These are phyloP conservation scores for Notothenia coriiceps DNA, from an alignment of 2,113 vertebrate species.

Conservation along the genomic window DNA sequence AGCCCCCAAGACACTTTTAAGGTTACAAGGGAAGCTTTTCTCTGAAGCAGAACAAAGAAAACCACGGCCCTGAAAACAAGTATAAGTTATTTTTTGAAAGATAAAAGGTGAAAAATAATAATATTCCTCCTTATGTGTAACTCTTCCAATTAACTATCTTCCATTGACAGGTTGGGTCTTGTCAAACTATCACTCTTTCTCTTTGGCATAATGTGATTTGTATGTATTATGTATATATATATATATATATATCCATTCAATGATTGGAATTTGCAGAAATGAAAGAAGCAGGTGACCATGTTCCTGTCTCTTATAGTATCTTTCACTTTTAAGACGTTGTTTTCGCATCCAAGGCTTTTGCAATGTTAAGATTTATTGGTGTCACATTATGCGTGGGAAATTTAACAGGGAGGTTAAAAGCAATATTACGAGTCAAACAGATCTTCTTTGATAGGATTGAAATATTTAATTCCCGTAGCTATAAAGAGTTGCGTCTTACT, in stretches of 20 bases:
- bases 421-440: conserved; percentile 10
- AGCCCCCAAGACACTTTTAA: conserved; percentile 17
- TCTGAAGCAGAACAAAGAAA: background rate
- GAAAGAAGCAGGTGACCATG: too few species aligned
- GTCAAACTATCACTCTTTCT: background rate
- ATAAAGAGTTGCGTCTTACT: conserved; percentile 53
- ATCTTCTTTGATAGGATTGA: conserved; percentile 18
- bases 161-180: background rate
- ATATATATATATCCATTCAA: background rate
- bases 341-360: background rate
- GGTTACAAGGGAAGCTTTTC: conserved; percentile 9
- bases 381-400: background rate
- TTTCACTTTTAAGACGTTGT: too few species aligned
- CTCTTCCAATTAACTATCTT: background rate
- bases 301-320: too few species aligned
- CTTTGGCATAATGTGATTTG: background rate
- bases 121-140: background rate
- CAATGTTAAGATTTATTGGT: too few species aligned
- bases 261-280: too few species aligned
- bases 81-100: background rate
- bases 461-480: conserved; percentile 41
- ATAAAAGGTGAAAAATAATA: background rate
- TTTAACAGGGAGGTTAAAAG: background rate
- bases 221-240: background rate
- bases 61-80: fast-evolving